Evolutionary conservation across 1,140 invertebrate species (phyloP), one percentile per base, ranked within the genome.

Genomic region (Drosophila quadrilineata): DNA sequence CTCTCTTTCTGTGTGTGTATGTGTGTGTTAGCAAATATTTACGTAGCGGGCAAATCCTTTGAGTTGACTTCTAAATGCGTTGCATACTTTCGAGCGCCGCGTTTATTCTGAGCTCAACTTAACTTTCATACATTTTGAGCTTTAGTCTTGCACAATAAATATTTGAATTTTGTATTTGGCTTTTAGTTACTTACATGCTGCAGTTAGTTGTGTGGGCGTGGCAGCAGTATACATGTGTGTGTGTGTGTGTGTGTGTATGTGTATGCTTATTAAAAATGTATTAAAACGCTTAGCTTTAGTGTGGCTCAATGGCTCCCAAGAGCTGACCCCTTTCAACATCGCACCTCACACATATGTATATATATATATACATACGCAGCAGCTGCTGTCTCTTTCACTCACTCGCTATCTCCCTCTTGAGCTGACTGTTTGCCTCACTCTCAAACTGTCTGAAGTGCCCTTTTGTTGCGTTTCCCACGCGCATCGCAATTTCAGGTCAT

Each of bases 201-300:
- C 14, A 36, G 14, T 17, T 3, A 10, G 10, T 24, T 43, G 28
- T 53, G 38, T 2, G 35, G 35, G 31, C 22, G 56, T 66, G 63
- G 16, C 28, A 28, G 0, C n/a, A n/a, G 6, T 10, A 36, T 17
- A 16, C 14, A 36, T 9, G 3, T 6, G 14, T 6, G 14, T 12
- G 35, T 16, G 14, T 36, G 14, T n/a, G 35, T 16, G 12, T 17
- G n/a, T n/a, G n/a, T n/a, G n/a, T n/a, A n/a, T n/a, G n/a, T n/a
- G n/a, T n/a, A n/a, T n/a, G n/a, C 65, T 68, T 46, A 38, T 67
- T 63, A 56, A 68, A 68, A 68, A 56, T 68, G 65, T 53, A 68
- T 68, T 53, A 28, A 68, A 68, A 54, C 65, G 65, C 65, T 68
- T 68, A 68, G 58, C 33, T 62, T n/a, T 38, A 45, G 29, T 36